phyloP scores from a whole-genome alignment of 2,888 invertebrate species.

The Drosophila parthenogenetica region DNA sequence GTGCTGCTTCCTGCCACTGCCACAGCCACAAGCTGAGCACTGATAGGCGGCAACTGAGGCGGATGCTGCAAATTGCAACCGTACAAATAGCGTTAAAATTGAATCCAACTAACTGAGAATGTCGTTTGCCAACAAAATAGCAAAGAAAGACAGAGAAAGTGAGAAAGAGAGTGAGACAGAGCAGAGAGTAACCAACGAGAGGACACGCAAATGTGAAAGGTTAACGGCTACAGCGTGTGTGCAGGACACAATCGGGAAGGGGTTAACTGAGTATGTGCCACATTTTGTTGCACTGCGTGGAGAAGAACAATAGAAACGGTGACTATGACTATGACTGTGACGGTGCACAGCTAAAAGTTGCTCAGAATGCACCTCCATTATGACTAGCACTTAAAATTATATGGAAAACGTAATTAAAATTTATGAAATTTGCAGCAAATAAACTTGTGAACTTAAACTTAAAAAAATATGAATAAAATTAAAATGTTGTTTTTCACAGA shows the following conservation, averaged over 20 bases:
- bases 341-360: not conserved
- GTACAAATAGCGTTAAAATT: conserved; percentile 65
- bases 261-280: conserved; percentile 18
- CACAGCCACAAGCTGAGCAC: conserved; percentile 15
- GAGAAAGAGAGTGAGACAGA: not conserved
- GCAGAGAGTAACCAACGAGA: conserved; percentile 16
- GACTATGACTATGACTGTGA: not conserved
- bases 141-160: too few species aligned
- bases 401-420: not conserved
- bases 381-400: conserved; percentile 2
- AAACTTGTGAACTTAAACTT: not conserved
- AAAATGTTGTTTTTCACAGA: too few species aligned
- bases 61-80: conserved; percentile 63
- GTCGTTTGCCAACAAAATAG: conserved; percentile 1
- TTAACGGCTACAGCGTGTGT: conserved; percentile 55
- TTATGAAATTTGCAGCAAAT: conserved; percentile 1
- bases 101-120: conserved; percentile 69
- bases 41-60: conserved; percentile 16
- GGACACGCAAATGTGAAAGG: conserved; percentile 68
- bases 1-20: conserved; percentile 13
- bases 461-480: too few species aligned
- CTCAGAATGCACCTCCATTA: conserved; percentile 1
- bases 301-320: conserved; percentile 15
- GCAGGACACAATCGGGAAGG: conserved; percentile 24
- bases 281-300: conserved; percentile 21